phyloP scores from a whole-genome alignment of 2,113 vertebrate genomes.

The Hiodon tergisus region DNA sequence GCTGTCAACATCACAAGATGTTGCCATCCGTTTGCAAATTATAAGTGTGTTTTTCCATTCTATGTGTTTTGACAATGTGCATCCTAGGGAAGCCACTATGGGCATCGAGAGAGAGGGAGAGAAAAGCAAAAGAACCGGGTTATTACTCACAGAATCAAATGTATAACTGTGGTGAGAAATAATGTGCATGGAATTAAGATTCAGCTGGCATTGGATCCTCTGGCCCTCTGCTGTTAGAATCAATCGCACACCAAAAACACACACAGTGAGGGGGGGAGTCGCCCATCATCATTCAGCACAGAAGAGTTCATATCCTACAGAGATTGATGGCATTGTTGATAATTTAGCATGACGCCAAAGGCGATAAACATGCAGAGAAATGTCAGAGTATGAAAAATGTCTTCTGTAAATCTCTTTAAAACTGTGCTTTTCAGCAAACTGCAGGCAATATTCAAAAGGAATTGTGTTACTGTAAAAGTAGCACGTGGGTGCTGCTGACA shows the following conservation, averaged over 20 bases:
- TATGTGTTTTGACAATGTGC: not conserved
- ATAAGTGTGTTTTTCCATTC: not conserved
- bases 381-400: conserved; percentile 11
- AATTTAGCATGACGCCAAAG: conserved; percentile 4
- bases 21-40: conserved; percentile 20
- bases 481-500: not conserved
- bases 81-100: not conserved
- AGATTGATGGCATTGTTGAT: conserved; percentile 5
- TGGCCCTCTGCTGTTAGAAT: not conserved
- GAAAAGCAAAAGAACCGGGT: not conserved
- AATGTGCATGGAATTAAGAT: not conserved
- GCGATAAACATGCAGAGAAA: conserved; percentile 7
- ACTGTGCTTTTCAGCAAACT: conserved; percentile 15
- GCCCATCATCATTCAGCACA: not conserved
- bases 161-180: not conserved
- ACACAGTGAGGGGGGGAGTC: not conserved
- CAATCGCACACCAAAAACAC: not conserved
- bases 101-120: not conserved
- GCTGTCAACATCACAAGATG: conserved; percentile 17
- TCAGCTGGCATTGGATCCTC: not conserved
- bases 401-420: conserved; percentile 16
- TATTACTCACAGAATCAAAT: not conserved
- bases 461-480: conserved; percentile 6
- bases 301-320: conserved; percentile 15
- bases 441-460: conserved; percentile 14